Evolutionary conservation across 92 coral and sea anemone species (phyloP).

Genomic region (Phymanthus crucifer): DNA sequence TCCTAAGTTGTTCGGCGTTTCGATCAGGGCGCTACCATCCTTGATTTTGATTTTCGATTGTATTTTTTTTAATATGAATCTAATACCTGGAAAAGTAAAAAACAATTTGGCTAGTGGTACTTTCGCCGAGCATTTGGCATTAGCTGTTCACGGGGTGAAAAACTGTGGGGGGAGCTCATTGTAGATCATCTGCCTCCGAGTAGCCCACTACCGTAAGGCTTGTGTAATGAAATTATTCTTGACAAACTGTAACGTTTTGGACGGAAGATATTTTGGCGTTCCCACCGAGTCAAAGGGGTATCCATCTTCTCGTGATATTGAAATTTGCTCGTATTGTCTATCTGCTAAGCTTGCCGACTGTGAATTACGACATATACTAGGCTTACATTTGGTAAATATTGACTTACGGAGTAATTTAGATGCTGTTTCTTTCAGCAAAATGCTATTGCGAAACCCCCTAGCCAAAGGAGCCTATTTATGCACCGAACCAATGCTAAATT

Average conservation of each 20-base stretch:
- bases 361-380: conserved; percentile 44
- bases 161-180: conserved; percentile 37
- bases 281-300: not conserved
- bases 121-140: conserved; percentile 28
- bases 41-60: conserved; percentile 66
- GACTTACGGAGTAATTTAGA: conserved; percentile 20
- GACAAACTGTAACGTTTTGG: not conserved
- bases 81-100: conserved; percentile 36
- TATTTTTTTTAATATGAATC: conserved; percentile 45
- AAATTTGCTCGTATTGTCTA: conserved; percentile 10
- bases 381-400: conserved; percentile 40
- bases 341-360: conserved; percentile 1
- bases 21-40: conserved; percentile 41
- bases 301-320: not conserved
- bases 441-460: conserved; percentile 36
- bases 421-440: conserved; percentile 23
- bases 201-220: not conserved
- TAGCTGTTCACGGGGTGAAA: conserved; percentile 30
- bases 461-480: conserved; percentile 5
- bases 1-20: conserved; percentile 8
- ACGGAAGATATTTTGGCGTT: not conserved
- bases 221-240: not conserved
- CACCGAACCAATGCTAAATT: not conserved
- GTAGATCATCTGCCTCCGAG: conserved; percentile 6
- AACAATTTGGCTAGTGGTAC: conserved; percentile 27